Percentiles rank a stretch among this genome's conserved stretches.
phyloP scores from a whole-genome alignment of 1,140 invertebrate species.

The Globodera ellingtonae region DNA sequence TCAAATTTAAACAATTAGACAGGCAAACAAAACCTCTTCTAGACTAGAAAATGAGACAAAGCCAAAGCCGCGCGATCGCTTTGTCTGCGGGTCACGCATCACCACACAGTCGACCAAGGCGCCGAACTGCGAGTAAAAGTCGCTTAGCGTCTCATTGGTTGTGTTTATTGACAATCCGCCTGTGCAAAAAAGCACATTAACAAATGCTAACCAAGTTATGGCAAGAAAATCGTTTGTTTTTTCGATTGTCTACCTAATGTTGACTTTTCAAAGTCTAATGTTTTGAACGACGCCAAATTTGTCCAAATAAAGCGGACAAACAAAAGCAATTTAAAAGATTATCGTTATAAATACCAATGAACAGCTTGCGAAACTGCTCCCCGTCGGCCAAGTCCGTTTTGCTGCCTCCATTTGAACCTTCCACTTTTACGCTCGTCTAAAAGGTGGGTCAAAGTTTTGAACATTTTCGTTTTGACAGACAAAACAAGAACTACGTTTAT shows the following conservation, averaged over 20 bases:
- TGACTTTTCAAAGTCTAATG: too few relatives aligned
- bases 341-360: constrained; percentile 73
- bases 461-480: not conserved
- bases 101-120: constrained; percentile 96
- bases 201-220: too few relatives aligned
- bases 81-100: constrained; percentile 93
- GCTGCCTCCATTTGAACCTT: constrained; percentile 3
- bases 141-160: constrained; percentile 87
- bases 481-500: not conserved
- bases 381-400: not conserved
- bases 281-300: too few relatives aligned
- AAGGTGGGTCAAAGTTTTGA: not conserved
- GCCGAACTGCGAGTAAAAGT: constrained; percentile 94
- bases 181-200: not conserved
- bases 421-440: not conserved
- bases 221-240: too few relatives aligned
- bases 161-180: constrained; percentile 90
- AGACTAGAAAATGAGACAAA: constrained; percentile 54
- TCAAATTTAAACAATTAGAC: not conserved
- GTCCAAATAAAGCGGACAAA: too few relatives aligned
- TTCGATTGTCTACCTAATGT: too few relatives aligned
- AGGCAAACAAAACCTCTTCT: constrained; percentile 40
- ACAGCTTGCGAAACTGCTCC: constrained; percentile 91
- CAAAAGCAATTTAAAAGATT: too few relatives aligned
- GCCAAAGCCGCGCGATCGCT: constrained; percentile 78